Base-by-base conservation (phyloP, 2,888 invertebrate genomes). In the Ectemnius lituratus region DNA sequence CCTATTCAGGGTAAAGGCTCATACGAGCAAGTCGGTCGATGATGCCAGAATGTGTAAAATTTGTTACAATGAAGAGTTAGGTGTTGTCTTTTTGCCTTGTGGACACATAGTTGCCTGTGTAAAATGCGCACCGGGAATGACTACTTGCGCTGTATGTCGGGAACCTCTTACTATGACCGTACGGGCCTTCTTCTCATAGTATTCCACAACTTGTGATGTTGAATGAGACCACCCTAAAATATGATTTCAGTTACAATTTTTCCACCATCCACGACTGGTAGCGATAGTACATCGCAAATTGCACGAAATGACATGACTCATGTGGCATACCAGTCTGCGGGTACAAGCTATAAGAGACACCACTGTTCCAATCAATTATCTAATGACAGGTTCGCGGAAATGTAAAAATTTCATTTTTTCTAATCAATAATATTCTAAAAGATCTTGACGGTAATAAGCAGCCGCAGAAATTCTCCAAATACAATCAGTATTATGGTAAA, bases 61-160 rank as follows among this genome's bases (percentile, higher is more conserved):
- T 84, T 99, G 99, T 91, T 97, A 95, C 92, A 95, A 94, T 73
- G 95, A 95, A 87, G 97, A 98, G 91, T 94, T 96, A 84, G 96
- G 96, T 83, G 95, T 98, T 76, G 96, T 97, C 84, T 98, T 99
- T 92, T 93, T 98, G 86, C 98, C 99, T 63, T 99, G 99, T 92
- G 97, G 98, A 79, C 99, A 99, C 92, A 95, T 98, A 86, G 96
- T 97, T 69, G 95, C 97, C 64, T 99, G 99, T 92, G 95, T 95
- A 67, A 95, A 96, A 87, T 99, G 99, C 93, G 97, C 98, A 57
- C 94, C 97, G 27, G 95, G 96, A 67, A 94, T 98, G 71, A 94
- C 94, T 84, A 95, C 94, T 85, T 98, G 98, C 91, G 97, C 97
- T 56, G 94, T 98, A 86, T 98, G 98, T 92, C 94, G 98, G 72